Base-by-base conservation (phyloP, 2,113 vertebrate species). In the Terrapene triunguis region DNA sequence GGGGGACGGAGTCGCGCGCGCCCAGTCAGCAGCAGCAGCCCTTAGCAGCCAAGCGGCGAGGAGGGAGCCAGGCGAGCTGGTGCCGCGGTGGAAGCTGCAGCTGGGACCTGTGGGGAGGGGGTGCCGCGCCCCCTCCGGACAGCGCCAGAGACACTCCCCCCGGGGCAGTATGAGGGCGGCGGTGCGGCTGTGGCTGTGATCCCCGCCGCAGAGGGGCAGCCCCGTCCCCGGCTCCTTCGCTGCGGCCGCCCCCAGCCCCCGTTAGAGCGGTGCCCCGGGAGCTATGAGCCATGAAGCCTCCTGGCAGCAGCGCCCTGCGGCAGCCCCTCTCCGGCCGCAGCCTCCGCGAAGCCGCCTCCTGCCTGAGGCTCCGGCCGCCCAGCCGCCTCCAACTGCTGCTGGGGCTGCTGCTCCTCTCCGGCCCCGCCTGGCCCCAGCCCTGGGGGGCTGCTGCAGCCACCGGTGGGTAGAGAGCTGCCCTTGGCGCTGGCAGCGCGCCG, bases 271-370 rank as follows among this genome's bases (percentile, higher is more conserved):
- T 87, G 76, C 95, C 96, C 95, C 50, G 98, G 97, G 97, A 98
- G 98, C 98, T 96, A 98, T 98, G 98, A 98, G 97, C 98, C 96
- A 98, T 98, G 98, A 98, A 98, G 98, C 97, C 98, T 87, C 98
- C 98, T 55, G 98, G 98, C 97, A 97, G 86, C 95, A 97, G 80
- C 96, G 97, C 95, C 89, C 88, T 94, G 97, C 98, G 97, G 98
- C 98, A 93, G 94, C 94, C 92, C 82, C 62, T 27, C 84, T 81
- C 94, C 32, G 91, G 95, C 94, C 91, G 94, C 94, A 94, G 94
- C 97, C 87, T 82, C 54, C 8, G 59, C 87, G 51, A 82, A 42
- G n/a, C 93, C 85, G 86, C 76, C 85, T 21, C 94, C 80, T 83
- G 87, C 89, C 55, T 74, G 76, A 80, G 88, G 90, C 59, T 87